Conservation (phyloP, 2,888 invertebrate species). For the Cyclophora punctaria region DNA sequence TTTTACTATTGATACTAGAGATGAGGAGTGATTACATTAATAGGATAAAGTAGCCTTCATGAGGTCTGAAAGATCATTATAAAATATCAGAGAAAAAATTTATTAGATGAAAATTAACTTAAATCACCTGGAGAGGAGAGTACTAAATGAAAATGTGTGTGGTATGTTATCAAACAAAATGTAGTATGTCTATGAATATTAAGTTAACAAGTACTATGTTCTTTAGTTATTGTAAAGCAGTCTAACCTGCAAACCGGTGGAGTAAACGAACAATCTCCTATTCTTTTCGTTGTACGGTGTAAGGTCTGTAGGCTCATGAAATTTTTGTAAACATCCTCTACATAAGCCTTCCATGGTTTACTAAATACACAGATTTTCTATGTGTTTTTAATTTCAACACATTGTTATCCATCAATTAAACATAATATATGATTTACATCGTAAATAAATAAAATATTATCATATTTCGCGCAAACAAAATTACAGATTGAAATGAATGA, state of each 20-base stretch:
- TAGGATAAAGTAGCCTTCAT: background rate
- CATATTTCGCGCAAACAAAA: no score
- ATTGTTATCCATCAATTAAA: no score
- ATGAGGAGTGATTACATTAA: no score
- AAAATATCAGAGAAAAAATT: background rate
- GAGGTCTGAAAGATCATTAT: background rate
- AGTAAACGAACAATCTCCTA: constrained; percentile 55
- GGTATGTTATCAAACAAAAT: no score
- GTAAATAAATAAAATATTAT: no score
- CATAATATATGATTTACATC: no score
- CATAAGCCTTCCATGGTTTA: constrained; percentile 54
- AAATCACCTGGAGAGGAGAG: background rate
- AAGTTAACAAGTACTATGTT: no score
- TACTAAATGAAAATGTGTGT: background rate
- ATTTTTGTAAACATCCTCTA: constrained; percentile 56
- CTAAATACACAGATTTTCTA: background rate
- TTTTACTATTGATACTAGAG: no score
- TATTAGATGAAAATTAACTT: background rate
- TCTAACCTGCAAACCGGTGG: constrained; percentile 59
- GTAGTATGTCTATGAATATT: no score
- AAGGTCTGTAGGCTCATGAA: constrained; percentile 44
- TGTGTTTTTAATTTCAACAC: no score
- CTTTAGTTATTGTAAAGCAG: background rate
- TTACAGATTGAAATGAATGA: no score
- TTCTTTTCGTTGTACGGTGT: constrained; percentile 57